A percentile compares a stretch with the other conserved stretches of the same genome.
phyloP scores from a whole-genome alignment of 2,888 invertebrate species.

The Melanostoma mellinum region DNA sequence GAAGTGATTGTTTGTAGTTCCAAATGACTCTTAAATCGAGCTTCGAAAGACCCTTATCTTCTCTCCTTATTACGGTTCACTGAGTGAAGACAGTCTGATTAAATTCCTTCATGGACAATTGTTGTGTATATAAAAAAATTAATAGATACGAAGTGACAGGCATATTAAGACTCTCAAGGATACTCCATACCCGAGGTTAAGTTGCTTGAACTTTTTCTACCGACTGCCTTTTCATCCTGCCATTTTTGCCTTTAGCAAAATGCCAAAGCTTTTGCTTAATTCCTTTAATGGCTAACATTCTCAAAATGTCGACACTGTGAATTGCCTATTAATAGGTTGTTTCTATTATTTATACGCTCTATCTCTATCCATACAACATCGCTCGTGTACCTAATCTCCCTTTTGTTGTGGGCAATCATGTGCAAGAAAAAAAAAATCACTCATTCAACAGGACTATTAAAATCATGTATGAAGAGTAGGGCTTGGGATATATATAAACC shows the following conservation, averaged over 20 bases:
- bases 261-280: background rate
- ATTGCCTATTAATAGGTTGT: slow-evolving; percentile 48
- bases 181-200: slow-evolving; percentile 21
- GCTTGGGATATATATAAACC: background rate
- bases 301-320: slow-evolving; percentile 8
- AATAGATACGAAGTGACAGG: too few relatives aligned
- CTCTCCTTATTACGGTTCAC: too few relatives aligned
- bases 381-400: slow-evolving; percentile 3
- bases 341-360: slow-evolving; percentile 26
- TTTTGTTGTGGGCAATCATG: slow-evolving; percentile 48
- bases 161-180: too few relatives aligned
- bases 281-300: slow-evolving; percentile 14
- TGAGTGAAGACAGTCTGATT: too few relatives aligned
- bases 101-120: too few relatives aligned
- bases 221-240: background rate
- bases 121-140: too few relatives aligned
- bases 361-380: background rate
- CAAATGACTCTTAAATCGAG: too few relatives aligned
- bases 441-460: slow-evolving; percentile 36
- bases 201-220: slow-evolving; percentile 47
- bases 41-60: too few relatives aligned
- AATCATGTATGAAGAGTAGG: too few relatives aligned
- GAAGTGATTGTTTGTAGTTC: too few relatives aligned
- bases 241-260: slow-evolving; percentile 2
- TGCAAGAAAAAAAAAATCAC: slow-evolving; percentile 26